Evolutionary conservation across 64 coral and sea anemone species (phyloP).

Genomic region (Porites lutea): DNA sequence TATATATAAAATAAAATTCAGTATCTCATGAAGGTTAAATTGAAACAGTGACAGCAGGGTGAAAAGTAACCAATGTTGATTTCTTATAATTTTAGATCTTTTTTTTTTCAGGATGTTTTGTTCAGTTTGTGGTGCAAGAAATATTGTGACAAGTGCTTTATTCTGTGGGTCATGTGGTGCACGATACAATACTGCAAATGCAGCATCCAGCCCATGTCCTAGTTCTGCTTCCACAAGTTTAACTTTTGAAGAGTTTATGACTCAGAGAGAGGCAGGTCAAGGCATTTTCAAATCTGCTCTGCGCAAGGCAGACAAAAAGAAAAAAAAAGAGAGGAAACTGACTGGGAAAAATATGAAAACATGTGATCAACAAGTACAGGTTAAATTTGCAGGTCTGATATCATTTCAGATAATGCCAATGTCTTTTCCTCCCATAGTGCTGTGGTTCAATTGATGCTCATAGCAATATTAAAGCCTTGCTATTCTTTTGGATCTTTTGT

Average conservation of each 20-base stretch:
- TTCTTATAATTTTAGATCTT: too few relatives aligned
- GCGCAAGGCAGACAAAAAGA: too few relatives aligned
- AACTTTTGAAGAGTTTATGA: neutral
- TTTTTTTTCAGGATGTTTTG: neutral
- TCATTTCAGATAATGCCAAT: too few relatives aligned
- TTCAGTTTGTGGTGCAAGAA: neutral
- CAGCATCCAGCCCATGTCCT: neutral
- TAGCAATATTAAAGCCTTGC: neutral
- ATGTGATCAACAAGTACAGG: neutral
- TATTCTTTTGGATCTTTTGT: neutral
- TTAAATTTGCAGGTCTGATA: neutral
- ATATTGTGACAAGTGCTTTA: neutral
- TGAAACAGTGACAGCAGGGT: too few relatives aligned
- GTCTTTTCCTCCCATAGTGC: too few relatives aligned
- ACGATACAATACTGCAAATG: neutral
- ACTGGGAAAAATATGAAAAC: neutral
- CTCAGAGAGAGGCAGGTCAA: neutral
- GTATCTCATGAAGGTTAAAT: too few relatives aligned
- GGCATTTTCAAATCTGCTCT: neutral
- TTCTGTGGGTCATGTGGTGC: neutral
- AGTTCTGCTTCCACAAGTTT: neutral
- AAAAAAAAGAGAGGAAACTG: neutral
- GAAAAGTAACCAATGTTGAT: too few relatives aligned
- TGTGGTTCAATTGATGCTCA: neutral
- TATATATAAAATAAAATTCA: too few relatives aligned